Base-by-base conservation (phyloP, 2,888 invertebrate genomes). In the Scaeva pyrastri region DNA sequence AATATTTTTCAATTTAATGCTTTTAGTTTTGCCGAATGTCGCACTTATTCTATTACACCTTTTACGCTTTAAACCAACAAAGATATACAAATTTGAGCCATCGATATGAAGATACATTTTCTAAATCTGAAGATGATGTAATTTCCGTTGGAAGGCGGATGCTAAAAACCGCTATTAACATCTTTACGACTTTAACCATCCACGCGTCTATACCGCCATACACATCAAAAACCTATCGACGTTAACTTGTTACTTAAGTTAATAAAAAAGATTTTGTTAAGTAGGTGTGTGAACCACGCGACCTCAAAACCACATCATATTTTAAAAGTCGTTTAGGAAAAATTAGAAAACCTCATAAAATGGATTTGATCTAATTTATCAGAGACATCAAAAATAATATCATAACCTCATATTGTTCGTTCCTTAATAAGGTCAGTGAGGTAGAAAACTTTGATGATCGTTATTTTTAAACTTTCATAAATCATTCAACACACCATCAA, bases 161-260 rank as follows among this genome's bases (percentile, higher is more conserved):
- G 64, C 45, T 41, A 66, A 66, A 48, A 11, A 3, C 10, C 14
- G 21, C 26, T 12, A 50, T 41, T 62, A 56, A 50, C 39, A 56
- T 62, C 62, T 71, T 60, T 36, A 36, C 31, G 19, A 50, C 10
- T 50, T 31, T 21, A 21, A 12, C 43, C 39, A 60, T 68, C 74
- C 80, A 75, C 81, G 77, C 81, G 80, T 75, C 31, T 31, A 58
- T 81, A 72, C 72, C 31, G 31, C 31, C 31, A 7, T 6, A 26
- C 26, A 26, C 31, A 31, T 31, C 62, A 85, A 81, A 60, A 56
- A n/a, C n/a, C 50, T 39, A 79, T 62, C 64, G 64, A 56, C 74
- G 68, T 75, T 19, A 45, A 60, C 39, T 39, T 39, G 52, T 52
- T 26, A 12, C 64, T 48, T 31, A 48, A 66, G 64, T 14, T 48